These are phyloP conservation scores for Dicyrtomina minuta DNA, from an alignment of 2,888 invertebrate genomes.

Conservation along the genomic window DNA sequence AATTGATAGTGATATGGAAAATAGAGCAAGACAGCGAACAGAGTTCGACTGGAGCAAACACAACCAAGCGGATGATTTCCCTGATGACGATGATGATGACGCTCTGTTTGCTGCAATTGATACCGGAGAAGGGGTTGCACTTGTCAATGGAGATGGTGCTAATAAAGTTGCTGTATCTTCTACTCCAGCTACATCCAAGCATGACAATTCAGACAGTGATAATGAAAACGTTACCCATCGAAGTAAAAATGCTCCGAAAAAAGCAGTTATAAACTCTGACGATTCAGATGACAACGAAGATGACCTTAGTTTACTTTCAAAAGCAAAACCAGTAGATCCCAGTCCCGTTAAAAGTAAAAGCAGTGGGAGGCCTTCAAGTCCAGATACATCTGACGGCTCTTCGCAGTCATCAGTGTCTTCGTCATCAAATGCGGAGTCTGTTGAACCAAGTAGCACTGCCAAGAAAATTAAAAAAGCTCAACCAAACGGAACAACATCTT, in stretches of 20 bases:
- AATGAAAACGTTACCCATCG: not conserved
- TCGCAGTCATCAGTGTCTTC: not conserved
- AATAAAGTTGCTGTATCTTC: no score
- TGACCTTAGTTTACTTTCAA: not conserved
- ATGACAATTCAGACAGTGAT: not conserved
- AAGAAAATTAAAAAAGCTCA: no score
- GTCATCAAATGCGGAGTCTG: not conserved
- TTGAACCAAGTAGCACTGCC: no score
- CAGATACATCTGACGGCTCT: no score
- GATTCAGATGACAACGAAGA: not conserved
- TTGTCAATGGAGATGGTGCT: not conserved
- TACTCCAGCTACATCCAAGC: not conserved
- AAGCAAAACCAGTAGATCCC: not conserved
- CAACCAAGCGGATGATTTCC: constrained; percentile 65
- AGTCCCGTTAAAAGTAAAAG: no score
- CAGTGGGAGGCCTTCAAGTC: not conserved
- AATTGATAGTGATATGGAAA: not conserved
- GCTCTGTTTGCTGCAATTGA: constrained; percentile 19
- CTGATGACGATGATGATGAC: constrained; percentile 57
- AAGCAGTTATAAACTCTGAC: not conserved
- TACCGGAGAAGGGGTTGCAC: not conserved
- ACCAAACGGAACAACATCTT: not conserved
- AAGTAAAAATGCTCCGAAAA: not conserved
- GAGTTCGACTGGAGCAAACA: constrained; percentile 40
- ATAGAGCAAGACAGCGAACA: constrained; percentile 54